Evolutionary conservation across 2,888 invertebrate species (phyloP), one percentile per base, ranked within the genome.

Genomic region (Pogonocherus hispidulus): DNA sequence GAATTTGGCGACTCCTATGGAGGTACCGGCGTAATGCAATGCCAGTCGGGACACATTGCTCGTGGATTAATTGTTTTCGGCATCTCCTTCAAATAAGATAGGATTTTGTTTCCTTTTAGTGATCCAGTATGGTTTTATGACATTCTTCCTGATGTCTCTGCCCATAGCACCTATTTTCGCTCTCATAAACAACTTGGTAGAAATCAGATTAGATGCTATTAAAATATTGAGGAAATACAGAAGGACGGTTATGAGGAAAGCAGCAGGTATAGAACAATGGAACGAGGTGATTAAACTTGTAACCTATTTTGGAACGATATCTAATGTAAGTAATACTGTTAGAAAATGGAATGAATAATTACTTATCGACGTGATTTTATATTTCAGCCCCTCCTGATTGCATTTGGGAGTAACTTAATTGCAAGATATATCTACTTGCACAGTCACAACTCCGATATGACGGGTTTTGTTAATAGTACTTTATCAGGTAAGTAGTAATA

Each of bases 121-220:
- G 4, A 4, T 90, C 41, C 91, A 91, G 83, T 91, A 88, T 81
- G 91, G 90, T 2, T 90, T 91, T 80, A 87, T 90, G 52, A 90
- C 89, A 0, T 85, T 91, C 49, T 91, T 91, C 80, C 90, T 90
- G 23, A 88, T 89, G 6, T 89, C 90, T 0, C 90, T 91, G 78
- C 90, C 91, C 0, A 81, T 91, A 55, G 90, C 90, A n/a, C 91
- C 91, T 0, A 78, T 91, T 22, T 89, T 89, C 76, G 90, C 90
- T 1, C 81, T 91, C 22, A 62, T 91, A 46, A 90, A 90, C 79
- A 91, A 91, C 79, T 82, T 90, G 54, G 83, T 90, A 32, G 90
- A 90, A 81, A 86, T 91, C 57, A 83, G 85, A 23, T 35, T 75
- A n/a, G 77, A 78, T 51, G 76, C 80, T 11, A 6, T 69, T 18